phyloP scores from a whole-genome alignment of 2,797 vertebrate species.

The Sebastes melanostomus region DNA sequence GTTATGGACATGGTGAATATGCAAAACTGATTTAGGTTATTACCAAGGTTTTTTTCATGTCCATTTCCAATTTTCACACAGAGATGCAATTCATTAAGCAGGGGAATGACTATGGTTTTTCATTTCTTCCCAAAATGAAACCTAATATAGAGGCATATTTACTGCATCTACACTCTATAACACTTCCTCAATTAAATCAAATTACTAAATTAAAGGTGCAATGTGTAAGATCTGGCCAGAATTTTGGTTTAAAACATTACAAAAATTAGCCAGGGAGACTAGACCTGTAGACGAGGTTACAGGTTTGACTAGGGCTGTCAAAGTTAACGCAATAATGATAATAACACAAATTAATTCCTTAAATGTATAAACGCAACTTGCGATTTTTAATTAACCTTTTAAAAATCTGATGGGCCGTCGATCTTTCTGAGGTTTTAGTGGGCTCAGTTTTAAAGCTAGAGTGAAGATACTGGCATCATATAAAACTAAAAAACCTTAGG shows the following conservation, averaged over 20 bases:
- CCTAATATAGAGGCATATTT: not conserved
- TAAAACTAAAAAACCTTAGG: not conserved
- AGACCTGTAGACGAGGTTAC: too few species aligned
- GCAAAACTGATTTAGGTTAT: constrained; percentile 14
- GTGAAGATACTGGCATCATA: not conserved
- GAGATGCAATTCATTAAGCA: constrained; percentile 23
- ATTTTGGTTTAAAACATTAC: not conserved
- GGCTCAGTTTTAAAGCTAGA: not conserved
- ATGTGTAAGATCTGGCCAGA: not conserved
- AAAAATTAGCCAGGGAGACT: not conserved
- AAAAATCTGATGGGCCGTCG: accelerated
- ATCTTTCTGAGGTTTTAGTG: not conserved
- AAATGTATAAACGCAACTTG: not conserved
- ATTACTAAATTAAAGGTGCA: constrained; percentile 1
- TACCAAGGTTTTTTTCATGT: not conserved
- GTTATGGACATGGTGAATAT: not conserved
- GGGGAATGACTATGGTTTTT: not conserved
- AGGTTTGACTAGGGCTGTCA: not conserved
- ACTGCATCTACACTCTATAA: not conserved
- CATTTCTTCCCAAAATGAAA: not conserved
- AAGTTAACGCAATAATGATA: not conserved
- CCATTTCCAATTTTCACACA: constrained; percentile 12
- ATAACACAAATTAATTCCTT: not conserved
- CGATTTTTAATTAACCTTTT: not conserved
- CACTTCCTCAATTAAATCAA: constrained; percentile 11